Conservation (phyloP, 2,888 invertebrate species). For the Zelleria hepariella region DNA sequence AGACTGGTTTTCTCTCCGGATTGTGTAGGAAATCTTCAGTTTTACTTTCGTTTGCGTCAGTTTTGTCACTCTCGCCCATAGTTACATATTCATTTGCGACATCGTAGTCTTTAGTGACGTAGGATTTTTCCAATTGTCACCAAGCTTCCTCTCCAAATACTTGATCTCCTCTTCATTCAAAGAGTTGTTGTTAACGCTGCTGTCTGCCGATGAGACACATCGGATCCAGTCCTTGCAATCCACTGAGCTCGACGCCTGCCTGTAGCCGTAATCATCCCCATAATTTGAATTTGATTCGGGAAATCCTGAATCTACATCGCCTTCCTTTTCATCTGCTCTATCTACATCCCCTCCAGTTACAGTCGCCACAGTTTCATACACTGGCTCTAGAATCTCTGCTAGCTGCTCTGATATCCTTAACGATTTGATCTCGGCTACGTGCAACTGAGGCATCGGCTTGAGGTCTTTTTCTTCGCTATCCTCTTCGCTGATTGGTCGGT, state of each 20-base stretch:
- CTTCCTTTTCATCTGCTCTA: slow-evolving; percentile 33
- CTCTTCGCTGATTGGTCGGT: slow-evolving; percentile 18
- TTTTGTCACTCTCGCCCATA: slow-evolving; percentile 17
- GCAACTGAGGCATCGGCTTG: slow-evolving; percentile 18
- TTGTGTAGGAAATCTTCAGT: neutral
- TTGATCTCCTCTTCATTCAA: slow-evolving; percentile 35
- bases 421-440: slow-evolving; percentile 62
- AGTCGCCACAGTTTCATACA: slow-evolving; percentile 53
- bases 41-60: slow-evolving; percentile 14
- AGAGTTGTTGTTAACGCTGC: slow-evolving; percentile 44
- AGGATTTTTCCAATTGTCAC: slow-evolving; percentile 17
- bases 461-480: neutral
- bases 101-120: slow-evolving; percentile 4
- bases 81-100: slow-evolving; percentile 1
- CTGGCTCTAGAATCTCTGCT: slow-evolving; percentile 57
- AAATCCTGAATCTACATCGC: slow-evolving; percentile 33
- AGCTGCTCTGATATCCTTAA: slow-evolving; percentile 55
- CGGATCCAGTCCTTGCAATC: slow-evolving; percentile 55
- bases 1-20: neutral
- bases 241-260: slow-evolving; percentile 50
- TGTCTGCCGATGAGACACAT: slow-evolving; percentile 38
- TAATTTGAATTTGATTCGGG: slow-evolving; percentile 21
- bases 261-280: slow-evolving; percentile 46
- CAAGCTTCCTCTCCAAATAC: slow-evolving; percentile 28
- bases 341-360: slow-evolving; percentile 45